Conservation (phyloP, 2,113 vertebrate genomes). For the Pavo muticus region DNA sequence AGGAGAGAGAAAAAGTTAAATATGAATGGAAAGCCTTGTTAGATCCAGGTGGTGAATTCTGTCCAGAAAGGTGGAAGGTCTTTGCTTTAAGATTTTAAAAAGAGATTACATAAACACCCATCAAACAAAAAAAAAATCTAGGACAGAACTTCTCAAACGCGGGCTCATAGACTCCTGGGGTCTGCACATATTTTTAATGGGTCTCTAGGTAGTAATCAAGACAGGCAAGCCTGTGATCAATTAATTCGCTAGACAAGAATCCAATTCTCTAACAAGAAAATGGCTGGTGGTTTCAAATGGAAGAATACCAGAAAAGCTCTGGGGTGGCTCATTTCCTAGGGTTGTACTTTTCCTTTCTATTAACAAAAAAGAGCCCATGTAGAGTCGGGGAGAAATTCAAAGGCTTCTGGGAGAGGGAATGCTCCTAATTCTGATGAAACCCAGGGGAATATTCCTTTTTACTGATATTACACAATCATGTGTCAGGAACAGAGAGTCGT, state of each 20-base stretch:
- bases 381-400: not conserved
- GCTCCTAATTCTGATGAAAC: not conserved
- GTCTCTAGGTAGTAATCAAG: not conserved
- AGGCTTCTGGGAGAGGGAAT: not conserved
- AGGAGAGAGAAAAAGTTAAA: not conserved
- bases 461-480: not conserved
- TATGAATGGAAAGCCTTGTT: not conserved
- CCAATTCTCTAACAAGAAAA: not conserved
- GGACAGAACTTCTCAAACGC: not conserved
- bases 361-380: not conserved
- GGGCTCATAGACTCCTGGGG: not conserved
- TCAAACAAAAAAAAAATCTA: not conserved
- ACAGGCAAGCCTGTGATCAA: not conserved
- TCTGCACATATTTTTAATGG: not conserved
- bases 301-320: not conserved
- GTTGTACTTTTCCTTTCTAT: not conserved
- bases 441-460: not conserved
- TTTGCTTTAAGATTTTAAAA: not conserved
- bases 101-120: not conserved
- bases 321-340: not conserved
- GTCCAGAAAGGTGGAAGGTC: not conserved
- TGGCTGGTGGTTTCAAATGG: not conserved
- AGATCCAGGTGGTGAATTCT: not conserved
- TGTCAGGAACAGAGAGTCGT: not conserved
- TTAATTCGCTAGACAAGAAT: not conserved